phyloP scores from a whole-genome alignment of 2,113 vertebrate species.

The Crotalus helleri region DNA sequence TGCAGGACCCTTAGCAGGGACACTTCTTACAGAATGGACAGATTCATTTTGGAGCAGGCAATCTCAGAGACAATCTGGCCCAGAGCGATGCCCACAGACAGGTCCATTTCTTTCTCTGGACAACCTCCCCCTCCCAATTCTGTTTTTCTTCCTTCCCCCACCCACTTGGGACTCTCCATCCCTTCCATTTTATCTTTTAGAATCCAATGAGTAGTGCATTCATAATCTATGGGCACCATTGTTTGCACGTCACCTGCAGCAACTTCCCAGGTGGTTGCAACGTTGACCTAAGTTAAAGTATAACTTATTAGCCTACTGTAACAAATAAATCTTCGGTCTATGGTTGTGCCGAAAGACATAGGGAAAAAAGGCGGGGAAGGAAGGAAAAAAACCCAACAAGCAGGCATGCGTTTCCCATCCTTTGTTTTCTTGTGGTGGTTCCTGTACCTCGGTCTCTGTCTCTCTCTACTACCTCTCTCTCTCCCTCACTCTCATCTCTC shows the following conservation, averaged over 20 bases:
- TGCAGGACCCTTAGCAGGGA: not conserved
- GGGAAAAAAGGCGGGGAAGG: not conserved
- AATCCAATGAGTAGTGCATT: not conserved
- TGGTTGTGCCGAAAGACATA: not conserved
- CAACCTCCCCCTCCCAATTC: not conserved
- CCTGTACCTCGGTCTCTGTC: not conserved
- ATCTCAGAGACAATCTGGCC: not conserved
- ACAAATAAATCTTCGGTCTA: not conserved
- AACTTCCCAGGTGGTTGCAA: not conserved
- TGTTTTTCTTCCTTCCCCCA: not conserved
- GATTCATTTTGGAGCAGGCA: not conserved
- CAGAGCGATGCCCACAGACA: not conserved
- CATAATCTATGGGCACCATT: not conserved
- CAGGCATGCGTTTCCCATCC: not conserved
- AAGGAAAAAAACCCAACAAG: not conserved
- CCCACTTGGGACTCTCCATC: not conserved
- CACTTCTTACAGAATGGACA: not conserved
- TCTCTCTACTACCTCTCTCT: not conserved
- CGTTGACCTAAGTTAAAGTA: not conserved
- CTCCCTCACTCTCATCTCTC: not conserved
- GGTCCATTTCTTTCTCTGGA: not conserved
- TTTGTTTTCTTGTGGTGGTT: not conserved
- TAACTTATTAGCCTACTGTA: not conserved
- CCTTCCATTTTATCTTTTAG: not conserved
- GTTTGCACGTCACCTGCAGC: not conserved